phyloP scores from a whole-genome alignment of 2,113 vertebrate species.

The Orientallactaga bullata region DNA sequence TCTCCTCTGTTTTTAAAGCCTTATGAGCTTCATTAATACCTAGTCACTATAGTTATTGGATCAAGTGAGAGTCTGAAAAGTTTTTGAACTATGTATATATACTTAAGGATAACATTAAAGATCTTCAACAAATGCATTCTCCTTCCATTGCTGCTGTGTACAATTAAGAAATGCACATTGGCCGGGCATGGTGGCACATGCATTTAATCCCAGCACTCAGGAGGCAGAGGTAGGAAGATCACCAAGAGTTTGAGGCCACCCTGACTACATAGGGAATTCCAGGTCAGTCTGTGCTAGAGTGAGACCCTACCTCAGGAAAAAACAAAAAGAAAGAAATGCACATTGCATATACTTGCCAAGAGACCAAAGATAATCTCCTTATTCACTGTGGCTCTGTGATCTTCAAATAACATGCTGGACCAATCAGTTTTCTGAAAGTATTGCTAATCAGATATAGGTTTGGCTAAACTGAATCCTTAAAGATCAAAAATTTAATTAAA shows the following conservation, averaged over 20 bases:
- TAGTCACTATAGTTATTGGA: background rate
- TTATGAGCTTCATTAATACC: background rate
- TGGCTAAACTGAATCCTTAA: slow-evolving; percentile 63
- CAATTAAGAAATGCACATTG: slow-evolving; percentile 60
- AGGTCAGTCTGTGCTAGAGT: no score
- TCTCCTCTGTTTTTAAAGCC: background rate
- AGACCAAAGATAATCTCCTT: slow-evolving; percentile 61
- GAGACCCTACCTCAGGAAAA: no score
- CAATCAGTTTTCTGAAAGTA: slow-evolving; percentile 68
- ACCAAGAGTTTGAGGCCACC: no score
- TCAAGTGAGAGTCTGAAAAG: background rate
- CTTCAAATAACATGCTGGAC: slow-evolving; percentile 64
- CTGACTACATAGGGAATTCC: no score
- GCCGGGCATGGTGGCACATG: no score
- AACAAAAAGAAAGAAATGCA: no score
- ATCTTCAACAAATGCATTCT: slow-evolving; percentile 44
- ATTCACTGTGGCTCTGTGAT: slow-evolving; percentile 64
- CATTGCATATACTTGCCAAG: slow-evolving; percentile 45
- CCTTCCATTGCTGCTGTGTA: slow-evolving; percentile 48
- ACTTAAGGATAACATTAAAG: slow-evolving; percentile 28
- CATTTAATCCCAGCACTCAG: no score
- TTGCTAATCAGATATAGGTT: slow-evolving; percentile 70
- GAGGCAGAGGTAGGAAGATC: no score
- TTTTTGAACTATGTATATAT: background rate
- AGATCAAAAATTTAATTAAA: slow-evolving; percentile 76